A percentile compares a stretch with the other conserved stretches of the same genome.
Conservation (phyloP, 1,140 invertebrate species). For the Macrosteles quadrilineatus region DNA sequence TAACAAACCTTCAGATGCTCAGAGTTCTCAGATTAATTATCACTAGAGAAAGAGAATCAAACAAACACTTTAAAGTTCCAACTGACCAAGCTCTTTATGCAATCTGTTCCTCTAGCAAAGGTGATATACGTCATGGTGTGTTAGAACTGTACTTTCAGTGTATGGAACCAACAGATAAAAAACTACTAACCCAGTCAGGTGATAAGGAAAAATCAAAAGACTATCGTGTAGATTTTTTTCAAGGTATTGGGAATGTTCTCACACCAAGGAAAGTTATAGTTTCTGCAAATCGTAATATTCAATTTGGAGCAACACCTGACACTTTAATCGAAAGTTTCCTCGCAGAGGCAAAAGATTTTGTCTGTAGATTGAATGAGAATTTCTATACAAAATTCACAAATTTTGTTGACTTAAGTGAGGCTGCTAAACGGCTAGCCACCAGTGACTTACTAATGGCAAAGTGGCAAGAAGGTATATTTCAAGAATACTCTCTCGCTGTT, state of each 20-base stretch:
- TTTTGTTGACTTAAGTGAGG: slow-evolving; percentile 57
- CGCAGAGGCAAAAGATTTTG: slow-evolving; percentile 62
- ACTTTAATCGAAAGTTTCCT: slow-evolving; percentile 64
- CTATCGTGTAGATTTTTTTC: slow-evolving; percentile 67
- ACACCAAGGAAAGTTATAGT: slow-evolving; percentile 68
- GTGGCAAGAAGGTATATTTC: slow-evolving; percentile 57
- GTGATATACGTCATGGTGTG: slow-evolving; percentile 29
- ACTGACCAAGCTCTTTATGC: slow-evolving; percentile 25
- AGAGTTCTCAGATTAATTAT: slow-evolving; percentile 62
- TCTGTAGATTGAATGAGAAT: slow-evolving; percentile 71
- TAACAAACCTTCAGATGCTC: slow-evolving; percentile 63
- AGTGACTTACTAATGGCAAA: slow-evolving; percentile 64
- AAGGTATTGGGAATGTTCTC: slow-evolving; percentile 70
- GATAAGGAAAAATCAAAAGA: slow-evolving; percentile 46
- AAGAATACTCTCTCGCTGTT: slow-evolving; percentile 57
- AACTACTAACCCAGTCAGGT: slow-evolving; percentile 10
- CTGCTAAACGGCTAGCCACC: slow-evolving; percentile 60
- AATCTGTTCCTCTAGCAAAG: neutral
- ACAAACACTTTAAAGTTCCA: neutral
- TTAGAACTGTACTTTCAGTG: slow-evolving; percentile 28
- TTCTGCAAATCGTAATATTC: slow-evolving; percentile 40
- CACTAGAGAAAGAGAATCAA: slow-evolving; percentile 17
- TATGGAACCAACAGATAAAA: slow-evolving; percentile 16
- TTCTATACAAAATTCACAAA: slow-evolving; percentile 67
- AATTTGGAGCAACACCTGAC: slow-evolving; percentile 62